These are phyloP conservation scores for Heliconius melpomene DNA, from an alignment of 1,140 invertebrate genomes.

Conservation along the genomic window DNA sequence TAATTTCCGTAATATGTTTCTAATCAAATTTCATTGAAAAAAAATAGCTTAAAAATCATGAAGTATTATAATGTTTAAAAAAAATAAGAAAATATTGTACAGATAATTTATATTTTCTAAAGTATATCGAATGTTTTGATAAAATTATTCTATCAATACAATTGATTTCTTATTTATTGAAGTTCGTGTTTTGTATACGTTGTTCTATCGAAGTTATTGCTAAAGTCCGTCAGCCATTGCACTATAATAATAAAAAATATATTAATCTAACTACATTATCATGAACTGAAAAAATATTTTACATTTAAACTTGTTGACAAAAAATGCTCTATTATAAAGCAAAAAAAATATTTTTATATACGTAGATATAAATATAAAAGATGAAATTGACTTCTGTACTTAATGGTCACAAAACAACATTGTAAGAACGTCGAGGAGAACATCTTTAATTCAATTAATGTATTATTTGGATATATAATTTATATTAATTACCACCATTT, in stretches of 20 bases:
- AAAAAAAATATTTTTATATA: too few species aligned
- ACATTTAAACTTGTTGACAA: neutral
- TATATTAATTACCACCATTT: neutral
- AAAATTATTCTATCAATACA: neutral
- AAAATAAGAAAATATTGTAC: too few species aligned
- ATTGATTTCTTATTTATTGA: neutral
- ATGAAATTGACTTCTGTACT: too few species aligned
- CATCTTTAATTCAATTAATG: neutral
- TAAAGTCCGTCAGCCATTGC: neutral
- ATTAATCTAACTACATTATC: neutral
- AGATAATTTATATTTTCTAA: neutral
- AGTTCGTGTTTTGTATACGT: neutral
- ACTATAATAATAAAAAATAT: neutral
- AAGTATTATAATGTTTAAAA: too few species aligned
- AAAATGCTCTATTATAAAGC: neutral
- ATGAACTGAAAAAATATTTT: too few species aligned
- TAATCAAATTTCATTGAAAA: too few species aligned
- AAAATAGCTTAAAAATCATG: too few species aligned
- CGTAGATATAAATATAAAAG: too few species aligned
- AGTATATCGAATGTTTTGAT: neutral
- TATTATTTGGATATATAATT: neutral
- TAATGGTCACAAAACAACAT: too few species aligned
- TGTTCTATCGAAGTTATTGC: slow-evolving; percentile 5
- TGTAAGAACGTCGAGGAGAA: neutral
- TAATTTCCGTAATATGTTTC: too few species aligned